Percentiles rank a stretch among this genome's conserved stretches.
Evolutionary conservation across 2,888 invertebrate genomes (phyloP).

Genomic region (Cylindroiulus punctatus): DNA sequence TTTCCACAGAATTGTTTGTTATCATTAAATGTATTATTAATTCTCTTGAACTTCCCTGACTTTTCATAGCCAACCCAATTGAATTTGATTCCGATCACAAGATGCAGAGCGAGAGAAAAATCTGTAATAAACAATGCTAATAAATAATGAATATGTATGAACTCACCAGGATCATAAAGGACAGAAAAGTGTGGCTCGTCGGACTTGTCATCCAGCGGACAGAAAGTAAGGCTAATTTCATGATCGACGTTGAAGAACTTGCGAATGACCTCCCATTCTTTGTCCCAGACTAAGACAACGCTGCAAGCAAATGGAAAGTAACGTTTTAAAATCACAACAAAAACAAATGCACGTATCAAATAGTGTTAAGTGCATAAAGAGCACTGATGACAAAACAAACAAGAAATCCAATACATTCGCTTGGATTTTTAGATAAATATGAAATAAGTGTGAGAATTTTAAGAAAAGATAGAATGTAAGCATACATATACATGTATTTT

Average conservation of each 20-base stretch:
- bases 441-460: slow-evolving; percentile 26
- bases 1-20: too few species aligned
- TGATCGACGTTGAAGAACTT: slow-evolving; percentile 4
- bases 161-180: background rate
- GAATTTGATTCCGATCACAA: too few species aligned
- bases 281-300: slow-evolving; percentile 23
- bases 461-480: background rate
- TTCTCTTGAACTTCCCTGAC: too few species aligned
- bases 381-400: background rate
- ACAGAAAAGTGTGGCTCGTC: background rate
- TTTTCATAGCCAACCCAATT: too few species aligned
- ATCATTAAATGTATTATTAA: too few species aligned
- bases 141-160: background rate
- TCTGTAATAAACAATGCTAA: background rate
- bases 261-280: background rate
- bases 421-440: slow-evolving; percentile 15
- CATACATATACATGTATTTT: background rate
- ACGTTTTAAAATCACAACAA: background rate
- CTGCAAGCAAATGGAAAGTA: background rate
- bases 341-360: background rate
- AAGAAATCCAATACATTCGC: background rate
- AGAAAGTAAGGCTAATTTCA: slow-evolving; percentile 5
- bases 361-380: background rate
- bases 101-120: background rate
- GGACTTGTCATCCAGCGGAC: background rate